Evolutionary conservation across 2,797 vertebrate genomes (phyloP).

Genomic region (Eupleurogrammus muticus): DNA sequence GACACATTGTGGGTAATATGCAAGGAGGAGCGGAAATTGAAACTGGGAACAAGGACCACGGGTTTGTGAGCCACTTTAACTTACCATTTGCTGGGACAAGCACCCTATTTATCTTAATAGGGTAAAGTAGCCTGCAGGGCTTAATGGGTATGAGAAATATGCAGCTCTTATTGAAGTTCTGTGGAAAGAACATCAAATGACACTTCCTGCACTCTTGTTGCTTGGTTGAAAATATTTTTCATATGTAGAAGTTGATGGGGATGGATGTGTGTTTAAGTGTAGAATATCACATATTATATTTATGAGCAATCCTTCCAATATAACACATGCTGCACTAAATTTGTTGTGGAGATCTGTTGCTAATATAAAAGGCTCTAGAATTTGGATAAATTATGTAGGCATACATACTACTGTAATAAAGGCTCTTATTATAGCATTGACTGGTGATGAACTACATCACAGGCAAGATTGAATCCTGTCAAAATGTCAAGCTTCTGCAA

Average conservation of each 20-base stretch:
- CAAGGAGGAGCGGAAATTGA: neutral
- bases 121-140: too few relatives aligned
- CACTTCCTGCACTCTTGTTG: too few relatives aligned
- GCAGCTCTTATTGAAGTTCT: neutral
- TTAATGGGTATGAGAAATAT: neutral
- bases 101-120: too few relatives aligned
- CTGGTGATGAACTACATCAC: too few relatives aligned
- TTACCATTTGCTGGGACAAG: too few relatives aligned
- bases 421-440: too few relatives aligned
- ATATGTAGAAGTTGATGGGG: fast-evolving
- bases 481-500: too few relatives aligned
- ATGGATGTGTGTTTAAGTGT: neutral
- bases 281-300: neutral
- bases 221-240: neutral
- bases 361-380: too few relatives aligned
- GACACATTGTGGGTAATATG: fast-evolving
- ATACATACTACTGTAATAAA: too few relatives aligned
- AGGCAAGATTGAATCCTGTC: too few relatives aligned
- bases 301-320: neutral
- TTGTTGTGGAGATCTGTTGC: too few relatives aligned
- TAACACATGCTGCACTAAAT: neutral
- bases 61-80: too few relatives aligned
- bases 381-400: neutral
- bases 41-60: neutral
- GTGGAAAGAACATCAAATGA: neutral